These are phyloP conservation scores for Poecile atricapillus DNA, from an alignment of 2,113 vertebrate genomes.

Conservation along the genomic window DNA sequence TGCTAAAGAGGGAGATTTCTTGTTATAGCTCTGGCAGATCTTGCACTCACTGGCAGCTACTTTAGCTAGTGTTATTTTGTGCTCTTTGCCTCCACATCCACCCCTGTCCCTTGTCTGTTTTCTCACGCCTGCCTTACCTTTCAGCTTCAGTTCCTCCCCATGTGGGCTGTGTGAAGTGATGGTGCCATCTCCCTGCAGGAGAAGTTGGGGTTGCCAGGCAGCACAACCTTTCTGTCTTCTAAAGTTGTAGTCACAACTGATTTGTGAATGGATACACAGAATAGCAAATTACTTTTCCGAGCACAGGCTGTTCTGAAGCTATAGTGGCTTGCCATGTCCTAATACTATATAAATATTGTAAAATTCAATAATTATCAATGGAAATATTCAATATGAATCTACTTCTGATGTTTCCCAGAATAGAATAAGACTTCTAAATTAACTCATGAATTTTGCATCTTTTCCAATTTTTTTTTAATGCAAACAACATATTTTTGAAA, in stretches of 20 bases:
- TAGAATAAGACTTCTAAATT: neutral
- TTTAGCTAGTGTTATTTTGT: neutral
- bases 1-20: neutral
- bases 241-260: neutral
- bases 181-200: neutral
- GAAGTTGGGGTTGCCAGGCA: neutral
- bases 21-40: neutral
- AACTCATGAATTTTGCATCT: neutral
- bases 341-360: no score
- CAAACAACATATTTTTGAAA: neutral
- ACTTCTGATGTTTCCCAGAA: neutral
- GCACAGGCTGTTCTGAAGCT: neutral
- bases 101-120: neutral
- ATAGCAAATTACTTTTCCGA: neutral
- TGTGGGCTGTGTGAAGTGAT: fast-evolving
- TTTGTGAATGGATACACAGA: neutral
- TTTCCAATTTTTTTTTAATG: neutral
- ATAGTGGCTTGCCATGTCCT: neutral
- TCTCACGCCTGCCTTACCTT: neutral
- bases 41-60: neutral
- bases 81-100: neutral
- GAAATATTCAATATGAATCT: neutral
- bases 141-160: fast-evolving
- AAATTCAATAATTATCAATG: neutral
- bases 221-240: neutral